phyloP scores from a whole-genome alignment of 2,888 invertebrate species.

The Alentia gelatinosa region DNA sequence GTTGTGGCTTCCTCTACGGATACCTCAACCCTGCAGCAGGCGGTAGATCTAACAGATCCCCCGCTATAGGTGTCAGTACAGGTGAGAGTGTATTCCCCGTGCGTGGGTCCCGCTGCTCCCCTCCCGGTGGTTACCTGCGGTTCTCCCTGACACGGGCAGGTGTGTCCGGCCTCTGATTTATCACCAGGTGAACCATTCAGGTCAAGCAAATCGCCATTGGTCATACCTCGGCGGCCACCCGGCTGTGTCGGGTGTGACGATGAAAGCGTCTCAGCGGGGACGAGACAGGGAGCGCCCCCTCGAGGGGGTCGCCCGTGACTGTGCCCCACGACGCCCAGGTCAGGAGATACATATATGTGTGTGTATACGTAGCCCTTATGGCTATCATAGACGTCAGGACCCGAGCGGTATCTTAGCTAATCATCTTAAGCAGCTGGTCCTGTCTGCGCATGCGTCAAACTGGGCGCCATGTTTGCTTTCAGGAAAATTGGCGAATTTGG shows the following conservation, averaged over 20 bases:
- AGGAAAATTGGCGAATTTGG: neutral
- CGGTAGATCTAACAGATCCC: too few relatives aligned
- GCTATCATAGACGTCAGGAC: neutral
- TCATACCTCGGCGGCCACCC: neutral
- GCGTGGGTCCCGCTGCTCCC: neutral
- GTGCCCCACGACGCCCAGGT: neutral
- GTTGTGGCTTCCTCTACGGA: too few relatives aligned
- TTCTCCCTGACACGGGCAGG: neutral
- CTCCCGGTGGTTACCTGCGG: neutral
- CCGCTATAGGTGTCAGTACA: neutral
- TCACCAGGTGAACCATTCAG: neutral
- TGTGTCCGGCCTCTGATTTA: neutral
- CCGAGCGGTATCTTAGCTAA: neutral
- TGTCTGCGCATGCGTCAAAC: neutral
- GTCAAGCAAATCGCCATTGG: conserved; percentile 17
- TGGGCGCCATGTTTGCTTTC: conserved; percentile 2
- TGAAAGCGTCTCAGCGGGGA: neutral
- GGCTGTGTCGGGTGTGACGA: neutral
- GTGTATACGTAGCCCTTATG: neutral
- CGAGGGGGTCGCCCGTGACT: too few relatives aligned
- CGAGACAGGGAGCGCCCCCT: neutral
- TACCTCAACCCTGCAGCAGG: too few relatives aligned
- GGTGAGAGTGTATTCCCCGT: neutral
- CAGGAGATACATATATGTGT: neutral
- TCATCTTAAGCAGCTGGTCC: neutral